Base-by-base conservation (phyloP, 2,113 vertebrate genomes). In the Pollachius pollachius region DNA sequence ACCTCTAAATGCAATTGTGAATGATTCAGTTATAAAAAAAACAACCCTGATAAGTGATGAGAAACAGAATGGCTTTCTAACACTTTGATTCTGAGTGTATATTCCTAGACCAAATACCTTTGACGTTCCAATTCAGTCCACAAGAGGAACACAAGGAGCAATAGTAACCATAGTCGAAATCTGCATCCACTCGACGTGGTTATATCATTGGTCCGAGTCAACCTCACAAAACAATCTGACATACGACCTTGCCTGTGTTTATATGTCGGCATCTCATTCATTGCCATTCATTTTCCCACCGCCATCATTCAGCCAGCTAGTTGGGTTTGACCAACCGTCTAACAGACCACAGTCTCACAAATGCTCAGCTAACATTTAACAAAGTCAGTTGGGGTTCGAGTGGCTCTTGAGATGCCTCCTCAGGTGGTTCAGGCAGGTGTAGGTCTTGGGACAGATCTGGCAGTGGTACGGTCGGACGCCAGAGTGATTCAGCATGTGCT, bases 351-450 rank as follows among this genome's bases (percentile, higher is more conserved):
- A 56, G 4, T 17, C 13, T 15, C 54, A 56, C 15, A 8, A 16
- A 34, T 34, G 30, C 58, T 23, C 25, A 17, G 23, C 21, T 19
- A 56, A 23, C 16, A 56, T 69, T 63, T 1, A 48, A 12, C 6
- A 0, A 30, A 52, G 17, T 3, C 78, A 90, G 77, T 76, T 88
- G 75, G 88, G 74, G 84, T 79, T 77, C 0, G 89, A 81, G 79
- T 91, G 89, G 64, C 88, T 91, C 64, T 91, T 91, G 69, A 91
- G 81, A 79, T 91, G 89, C 66, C 89, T 82, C 81, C 88, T 83
- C 79, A 91, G 86, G 84, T 91, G 89, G 71, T 90, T 89, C n/a
- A 90, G 88, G 30, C 89, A 91, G 65, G 89, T 91, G 80, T 91
- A 91, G 23, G 89, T 91, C 79, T 91, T 91, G 61, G 89, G 86